A percentile compares a stretch with the other conserved stretches of the same genome.
These are phyloP conservation scores for Drosophila elegans DNA, from an alignment of 1,140 invertebrate species.

Conservation along the genomic window DNA sequence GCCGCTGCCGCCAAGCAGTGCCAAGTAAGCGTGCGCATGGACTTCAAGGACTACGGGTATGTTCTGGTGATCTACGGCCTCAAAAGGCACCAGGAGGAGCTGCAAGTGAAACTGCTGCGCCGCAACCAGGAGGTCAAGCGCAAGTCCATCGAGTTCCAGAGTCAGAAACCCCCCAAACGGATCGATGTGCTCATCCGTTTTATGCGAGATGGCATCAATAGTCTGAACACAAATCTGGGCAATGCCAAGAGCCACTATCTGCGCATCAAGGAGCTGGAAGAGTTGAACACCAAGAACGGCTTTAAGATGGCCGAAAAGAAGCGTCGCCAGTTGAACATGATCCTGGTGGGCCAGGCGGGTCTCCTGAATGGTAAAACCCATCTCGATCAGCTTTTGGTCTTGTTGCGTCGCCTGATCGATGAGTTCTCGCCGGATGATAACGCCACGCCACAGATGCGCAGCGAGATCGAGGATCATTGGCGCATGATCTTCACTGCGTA, in stretches of 20 bases:
- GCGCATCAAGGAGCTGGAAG: constrained; percentile 85
- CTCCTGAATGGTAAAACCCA: constrained; percentile 85
- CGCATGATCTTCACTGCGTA: constrained; percentile 85
- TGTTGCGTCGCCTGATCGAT: constrained; percentile 84
- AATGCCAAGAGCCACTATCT: constrained; percentile 84
- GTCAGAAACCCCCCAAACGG: constrained; percentile 67
- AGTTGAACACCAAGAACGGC: constrained; percentile 85
- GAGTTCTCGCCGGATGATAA: constrained; percentile 79
- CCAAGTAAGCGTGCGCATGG: constrained; percentile 83
- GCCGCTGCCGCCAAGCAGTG: constrained; percentile 76
- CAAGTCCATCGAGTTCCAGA: constrained; percentile 58
- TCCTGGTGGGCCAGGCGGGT: constrained; percentile 86
- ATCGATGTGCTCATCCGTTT: constrained; percentile 65
- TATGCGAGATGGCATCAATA: constrained; percentile 70
- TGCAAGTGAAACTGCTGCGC: constrained; percentile 84
- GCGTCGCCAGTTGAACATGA: constrained; percentile 85
- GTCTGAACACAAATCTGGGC: constrained; percentile 69
- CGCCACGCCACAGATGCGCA: constrained; percentile 80
- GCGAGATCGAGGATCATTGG: constrained; percentile 86
- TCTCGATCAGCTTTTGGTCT: constrained; percentile 83
- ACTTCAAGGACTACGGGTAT: constrained; percentile 82
- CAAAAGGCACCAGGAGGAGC: constrained; percentile 85
- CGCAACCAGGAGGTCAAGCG: constrained; percentile 66
- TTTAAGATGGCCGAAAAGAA: constrained; percentile 82
- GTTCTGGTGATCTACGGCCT: constrained; percentile 85